Percentiles rank a stretch among this genome's conserved stretches.
These are phyloP conservation scores for Campoletis raptor DNA, from an alignment of 2,888 invertebrate genomes.

Conservation along the genomic window DNA sequence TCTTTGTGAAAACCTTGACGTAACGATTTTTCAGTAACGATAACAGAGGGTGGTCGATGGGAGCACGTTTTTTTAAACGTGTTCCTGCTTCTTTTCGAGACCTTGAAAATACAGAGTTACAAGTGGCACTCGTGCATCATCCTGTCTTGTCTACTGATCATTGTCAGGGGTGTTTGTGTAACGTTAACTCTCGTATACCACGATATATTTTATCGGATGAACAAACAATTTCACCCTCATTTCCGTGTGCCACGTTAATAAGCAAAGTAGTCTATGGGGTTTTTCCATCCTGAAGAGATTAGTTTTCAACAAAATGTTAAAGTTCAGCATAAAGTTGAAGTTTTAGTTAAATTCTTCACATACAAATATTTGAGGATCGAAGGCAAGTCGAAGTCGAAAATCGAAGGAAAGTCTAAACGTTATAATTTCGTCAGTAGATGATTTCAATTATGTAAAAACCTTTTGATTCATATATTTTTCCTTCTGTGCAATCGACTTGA, in stretches of 20 bases:
- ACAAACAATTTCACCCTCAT: slow-evolving; percentile 50
- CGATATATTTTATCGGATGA: slow-evolving; percentile 16
- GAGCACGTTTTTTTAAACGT: not conserved
- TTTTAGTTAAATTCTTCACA: too few relatives aligned
- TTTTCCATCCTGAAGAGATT: not conserved
- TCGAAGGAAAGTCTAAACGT: not conserved
- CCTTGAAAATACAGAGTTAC: not conserved
- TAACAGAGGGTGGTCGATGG: not conserved
- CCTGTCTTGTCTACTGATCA: not conserved
- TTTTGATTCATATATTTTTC: too few relatives aligned
- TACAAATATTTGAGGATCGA: too few relatives aligned
- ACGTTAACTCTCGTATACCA: not conserved
- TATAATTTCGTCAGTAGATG: too few relatives aligned
- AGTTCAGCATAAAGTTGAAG: too few relatives aligned
- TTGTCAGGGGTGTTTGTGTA: slow-evolving; percentile 30
- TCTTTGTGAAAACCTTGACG: not conserved
- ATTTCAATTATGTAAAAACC: not conserved
- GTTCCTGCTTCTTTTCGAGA: not conserved
- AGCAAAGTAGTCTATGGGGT: not conserved
- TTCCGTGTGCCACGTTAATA: slow-evolving; percentile 30
- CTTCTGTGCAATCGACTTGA: too few relatives aligned
- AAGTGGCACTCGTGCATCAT: slow-evolving; percentile 11
- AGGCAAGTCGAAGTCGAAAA: not conserved
- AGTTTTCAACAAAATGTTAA: not conserved
- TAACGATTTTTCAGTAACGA: slow-evolving; percentile 6